These are phyloP conservation scores for Sorex araneus DNA, from an alignment of 2,113 vertebrate genomes.

Conservation along the genomic window DNA sequence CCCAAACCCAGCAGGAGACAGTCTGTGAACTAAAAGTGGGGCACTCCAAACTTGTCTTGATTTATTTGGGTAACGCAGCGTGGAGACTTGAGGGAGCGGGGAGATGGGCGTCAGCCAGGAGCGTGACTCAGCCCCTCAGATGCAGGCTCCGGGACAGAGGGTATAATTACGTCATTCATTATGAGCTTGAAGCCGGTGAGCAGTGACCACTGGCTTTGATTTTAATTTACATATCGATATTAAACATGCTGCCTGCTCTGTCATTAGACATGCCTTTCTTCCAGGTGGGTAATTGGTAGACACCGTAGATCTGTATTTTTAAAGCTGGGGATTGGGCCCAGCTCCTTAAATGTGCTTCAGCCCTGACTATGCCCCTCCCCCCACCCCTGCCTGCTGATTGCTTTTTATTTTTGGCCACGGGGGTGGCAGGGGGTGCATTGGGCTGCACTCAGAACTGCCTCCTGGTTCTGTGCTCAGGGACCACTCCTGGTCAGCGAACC, in stretches of 20 bases:
- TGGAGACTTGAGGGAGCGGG: not conserved
- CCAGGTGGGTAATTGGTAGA: not conserved
- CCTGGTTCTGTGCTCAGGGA: too few species aligned
- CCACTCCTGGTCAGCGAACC: too few species aligned
- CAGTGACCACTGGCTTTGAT: conserved; percentile 40
- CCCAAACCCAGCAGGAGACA: not conserved
- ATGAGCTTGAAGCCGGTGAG: conserved; percentile 13
- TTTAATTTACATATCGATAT: conserved; percentile 23
- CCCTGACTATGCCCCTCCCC: too few species aligned
- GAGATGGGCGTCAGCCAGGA: not conserved
- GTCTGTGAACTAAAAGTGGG: not conserved
- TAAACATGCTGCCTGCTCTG: not conserved
- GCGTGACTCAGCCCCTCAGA: not conserved
- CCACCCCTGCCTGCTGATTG: too few species aligned
- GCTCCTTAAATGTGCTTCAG: too few species aligned
- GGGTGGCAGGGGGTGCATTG: too few species aligned
- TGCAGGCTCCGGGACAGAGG: not conserved
- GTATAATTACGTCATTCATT: conserved; percentile 54
- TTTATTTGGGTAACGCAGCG: conserved; percentile 7
- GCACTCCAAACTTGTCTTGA: not conserved
- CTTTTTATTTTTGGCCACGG: too few species aligned
- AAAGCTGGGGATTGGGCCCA: too few species aligned
- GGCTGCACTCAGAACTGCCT: too few species aligned
- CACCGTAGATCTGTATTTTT: not conserved
- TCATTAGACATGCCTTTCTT: conserved; percentile 11